Conservation (phyloP, 2,113 vertebrate genomes). For the Myotis davidii region DNA sequence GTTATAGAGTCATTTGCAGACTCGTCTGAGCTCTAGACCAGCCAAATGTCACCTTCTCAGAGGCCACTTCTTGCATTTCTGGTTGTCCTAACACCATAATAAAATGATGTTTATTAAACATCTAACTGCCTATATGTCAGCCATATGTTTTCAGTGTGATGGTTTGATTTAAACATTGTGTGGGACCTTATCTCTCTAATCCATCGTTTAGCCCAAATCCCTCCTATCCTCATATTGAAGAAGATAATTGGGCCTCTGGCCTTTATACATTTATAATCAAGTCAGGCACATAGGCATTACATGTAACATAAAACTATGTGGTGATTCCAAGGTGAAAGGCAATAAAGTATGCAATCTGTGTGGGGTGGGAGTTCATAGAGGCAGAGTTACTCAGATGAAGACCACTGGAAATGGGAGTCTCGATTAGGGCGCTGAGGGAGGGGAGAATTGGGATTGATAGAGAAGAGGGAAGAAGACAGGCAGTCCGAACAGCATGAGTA, state of each 20-base stretch:
- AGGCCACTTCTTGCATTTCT: not conserved
- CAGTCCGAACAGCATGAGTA: not conserved
- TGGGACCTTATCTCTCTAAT: not conserved
- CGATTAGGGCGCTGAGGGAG: not conserved
- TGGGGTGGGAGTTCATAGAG: not conserved
- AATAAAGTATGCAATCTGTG: not conserved
- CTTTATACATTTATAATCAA: not conserved
- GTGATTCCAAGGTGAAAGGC: not conserved
- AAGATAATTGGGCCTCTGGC: not conserved
- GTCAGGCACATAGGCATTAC: not conserved
- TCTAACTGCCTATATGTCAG: not conserved
- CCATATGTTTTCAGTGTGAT: not conserved
- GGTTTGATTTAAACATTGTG: not conserved
- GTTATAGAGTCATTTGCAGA: conserved; percentile 65
- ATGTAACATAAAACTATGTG: not conserved
- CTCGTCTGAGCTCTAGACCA: conserved; percentile 43
- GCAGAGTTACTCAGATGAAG: not conserved
- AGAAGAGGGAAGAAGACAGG: not conserved
- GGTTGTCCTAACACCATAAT: conserved; percentile 10
- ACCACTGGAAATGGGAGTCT: not conserved
- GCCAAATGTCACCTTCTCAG: conserved; percentile 64
- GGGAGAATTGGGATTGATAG: not conserved
- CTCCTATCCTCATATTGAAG: not conserved
- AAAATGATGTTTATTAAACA: conserved; percentile 28
- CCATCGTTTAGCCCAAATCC: not conserved